phyloP scores from a whole-genome alignment of 2,888 invertebrate genomes.

The Drosophila emarginata region DNA sequence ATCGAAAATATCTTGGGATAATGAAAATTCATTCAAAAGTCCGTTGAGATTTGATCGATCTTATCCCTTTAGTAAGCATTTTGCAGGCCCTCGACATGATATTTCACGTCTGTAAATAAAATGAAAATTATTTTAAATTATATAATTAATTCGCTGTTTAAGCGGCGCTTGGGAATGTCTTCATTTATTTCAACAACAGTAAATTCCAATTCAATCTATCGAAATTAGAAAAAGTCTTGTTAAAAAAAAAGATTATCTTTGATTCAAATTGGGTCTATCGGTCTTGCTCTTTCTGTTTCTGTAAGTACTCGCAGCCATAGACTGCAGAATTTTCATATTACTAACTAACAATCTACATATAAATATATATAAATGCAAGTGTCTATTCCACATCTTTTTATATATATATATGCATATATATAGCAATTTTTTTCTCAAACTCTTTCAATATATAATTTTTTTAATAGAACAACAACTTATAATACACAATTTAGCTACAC shows the following conservation, averaged over 20 bases:
- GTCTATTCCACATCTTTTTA: background rate
- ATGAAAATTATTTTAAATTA: too few relatives aligned
- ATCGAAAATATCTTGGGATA: background rate
- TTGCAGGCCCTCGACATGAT: background rate
- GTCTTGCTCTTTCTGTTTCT: conserved; percentile 2
- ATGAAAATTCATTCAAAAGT: background rate
- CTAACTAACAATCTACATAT: background rate
- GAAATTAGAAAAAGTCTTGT: too few relatives aligned
- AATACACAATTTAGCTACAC: background rate
- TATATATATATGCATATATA: background rate
- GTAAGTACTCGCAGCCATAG: conserved; percentile 4
- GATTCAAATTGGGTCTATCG: conserved; percentile 16
- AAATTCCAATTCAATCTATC: background rate
- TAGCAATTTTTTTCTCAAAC: background rate
- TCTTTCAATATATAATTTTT: background rate
- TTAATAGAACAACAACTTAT: background rate
- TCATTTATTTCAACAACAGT: background rate
- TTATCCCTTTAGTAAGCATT: background rate
- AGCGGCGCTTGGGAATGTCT: too few relatives aligned
- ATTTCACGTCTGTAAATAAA: background rate
- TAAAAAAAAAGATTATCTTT: too few relatives aligned
- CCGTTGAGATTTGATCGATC: conserved; percentile 2
- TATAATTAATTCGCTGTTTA: too few relatives aligned
- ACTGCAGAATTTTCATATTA: conserved; percentile 2
- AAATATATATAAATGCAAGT: background rate